Evolutionary conservation across 53 echinoderm and acorn worm species (phyloP).

Genomic region (Temnopleurus reevesii): DNA sequence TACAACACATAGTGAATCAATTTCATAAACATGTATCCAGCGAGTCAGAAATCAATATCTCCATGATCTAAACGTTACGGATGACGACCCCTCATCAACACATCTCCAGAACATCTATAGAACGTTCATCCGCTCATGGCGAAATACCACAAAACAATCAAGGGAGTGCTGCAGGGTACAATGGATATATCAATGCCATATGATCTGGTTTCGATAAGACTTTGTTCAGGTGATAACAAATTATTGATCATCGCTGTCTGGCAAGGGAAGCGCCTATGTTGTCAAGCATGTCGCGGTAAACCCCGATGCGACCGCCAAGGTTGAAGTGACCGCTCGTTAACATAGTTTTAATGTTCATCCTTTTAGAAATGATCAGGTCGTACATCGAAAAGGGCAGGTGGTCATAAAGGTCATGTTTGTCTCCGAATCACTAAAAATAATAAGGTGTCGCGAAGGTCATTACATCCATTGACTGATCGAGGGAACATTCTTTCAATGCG

Average conservation of each 20-base stretch:
- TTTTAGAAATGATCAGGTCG: background rate
- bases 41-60: background rate
- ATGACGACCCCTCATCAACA: background rate
- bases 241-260: background rate
- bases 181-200: background rate
- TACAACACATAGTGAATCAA: too few relatives aligned
- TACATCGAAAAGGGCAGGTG: background rate
- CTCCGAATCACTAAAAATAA: too few relatives aligned
- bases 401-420: too few relatives aligned
- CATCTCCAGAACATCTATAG: background rate
- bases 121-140: background rate
- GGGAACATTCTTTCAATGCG: too few relatives aligned
- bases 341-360: background rate
- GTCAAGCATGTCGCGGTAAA: background rate
- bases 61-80: slow-evolving; percentile 5
- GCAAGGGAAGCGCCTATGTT: background rate
- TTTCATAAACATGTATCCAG: background rate
- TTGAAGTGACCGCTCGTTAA: background rate
- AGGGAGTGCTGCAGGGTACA: background rate
- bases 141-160: background rate
- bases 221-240: background rate
- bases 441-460: too few relatives aligned
- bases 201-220: background rate
- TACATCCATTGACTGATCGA: too few relatives aligned
- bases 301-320: background rate